These are phyloP conservation scores for Neodiprion pinetum DNA, from an alignment of 1,140 invertebrate species.

Conservation along the genomic window DNA sequence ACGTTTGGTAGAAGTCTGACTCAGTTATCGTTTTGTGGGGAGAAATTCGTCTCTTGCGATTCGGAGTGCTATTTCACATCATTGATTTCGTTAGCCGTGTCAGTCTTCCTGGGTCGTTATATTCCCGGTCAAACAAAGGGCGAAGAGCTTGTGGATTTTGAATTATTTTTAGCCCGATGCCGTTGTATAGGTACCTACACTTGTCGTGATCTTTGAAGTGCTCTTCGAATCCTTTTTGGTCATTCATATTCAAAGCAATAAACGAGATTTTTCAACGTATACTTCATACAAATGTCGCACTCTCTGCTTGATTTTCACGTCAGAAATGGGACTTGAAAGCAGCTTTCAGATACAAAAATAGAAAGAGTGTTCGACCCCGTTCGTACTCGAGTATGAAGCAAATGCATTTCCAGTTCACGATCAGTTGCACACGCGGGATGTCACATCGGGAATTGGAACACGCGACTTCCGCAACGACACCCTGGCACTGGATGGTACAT, in stretches of 20 bases:
- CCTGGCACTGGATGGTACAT: neutral
- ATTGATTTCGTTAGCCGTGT: too few species aligned
- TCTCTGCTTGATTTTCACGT: neutral
- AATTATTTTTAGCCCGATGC: neutral
- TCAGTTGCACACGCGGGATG: neutral
- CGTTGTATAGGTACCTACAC: neutral
- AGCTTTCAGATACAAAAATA: slow-evolving; percentile 3
- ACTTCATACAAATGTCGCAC: neutral
- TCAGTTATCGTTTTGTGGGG: too few species aligned
- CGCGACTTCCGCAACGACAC: neutral
- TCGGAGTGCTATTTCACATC: too few species aligned
- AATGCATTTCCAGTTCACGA: neutral
- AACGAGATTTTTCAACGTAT: neutral
- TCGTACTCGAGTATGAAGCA: neutral
- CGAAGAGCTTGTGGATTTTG: neutral
- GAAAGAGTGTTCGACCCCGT: neutral
- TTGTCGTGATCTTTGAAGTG: neutral
- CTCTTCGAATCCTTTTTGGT: neutral
- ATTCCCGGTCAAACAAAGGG: neutral
- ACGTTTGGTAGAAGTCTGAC: too few species aligned
- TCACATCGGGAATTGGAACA: neutral
- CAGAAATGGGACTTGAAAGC: neutral
- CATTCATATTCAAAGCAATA: neutral
- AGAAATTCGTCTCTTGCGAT: too few species aligned
- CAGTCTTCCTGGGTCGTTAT: too few species aligned